Base-by-base conservation (phyloP, 2,113 vertebrate species). In the Cichladusa arquata region DNA sequence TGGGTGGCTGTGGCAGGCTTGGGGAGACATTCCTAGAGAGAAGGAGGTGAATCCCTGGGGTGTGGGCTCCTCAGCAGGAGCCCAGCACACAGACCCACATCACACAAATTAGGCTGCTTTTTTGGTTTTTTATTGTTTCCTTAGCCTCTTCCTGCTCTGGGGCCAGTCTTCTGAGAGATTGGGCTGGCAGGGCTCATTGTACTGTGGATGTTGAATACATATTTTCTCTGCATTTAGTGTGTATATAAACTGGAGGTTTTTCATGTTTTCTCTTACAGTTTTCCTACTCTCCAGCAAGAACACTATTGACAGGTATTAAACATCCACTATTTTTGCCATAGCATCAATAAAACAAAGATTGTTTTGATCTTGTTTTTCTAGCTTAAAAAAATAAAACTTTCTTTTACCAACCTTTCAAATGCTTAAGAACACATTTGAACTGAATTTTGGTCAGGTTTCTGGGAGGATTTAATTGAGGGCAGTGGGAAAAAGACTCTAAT, bases 1-100 rank as follows among this genome's bases (percentile, higher is more conserved):
- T 1, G 2, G 3, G 18, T 34, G 31, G 29, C 44, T 4, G 1
- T 10, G 4, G 42, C 5, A 44, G 56, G 28, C 1, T 0, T 14
- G n/a, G 23, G 45, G 28, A 38, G 18, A 19, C 5, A 2, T 69
- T 70, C 38, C 22, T 51, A 6, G 56, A 69, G 45, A 62, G 40
- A 6, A 42, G 29, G 5, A n/a, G 9, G 4, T 58, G 38, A 10
- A 9, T 36, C 24, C 22, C 44, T 9, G 12, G 42, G 6, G 5
- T 47, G 5, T 56, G 64, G 28, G 47, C 29, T 72, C 34, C 24
- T 40, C 34, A 48, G 42, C 51, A 67, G 34, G n/a, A 72, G 38
- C 38, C 17, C 38, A 33, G 25, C 29, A 29, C 3, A 3, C 19
- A 48, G 19, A 73, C 9, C 7, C 31, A 86, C 57, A 38, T 26